Evolutionary conservation across 2,888 invertebrate genomes (phyloP).

Genomic region (Cataglyphis cursor): DNA sequence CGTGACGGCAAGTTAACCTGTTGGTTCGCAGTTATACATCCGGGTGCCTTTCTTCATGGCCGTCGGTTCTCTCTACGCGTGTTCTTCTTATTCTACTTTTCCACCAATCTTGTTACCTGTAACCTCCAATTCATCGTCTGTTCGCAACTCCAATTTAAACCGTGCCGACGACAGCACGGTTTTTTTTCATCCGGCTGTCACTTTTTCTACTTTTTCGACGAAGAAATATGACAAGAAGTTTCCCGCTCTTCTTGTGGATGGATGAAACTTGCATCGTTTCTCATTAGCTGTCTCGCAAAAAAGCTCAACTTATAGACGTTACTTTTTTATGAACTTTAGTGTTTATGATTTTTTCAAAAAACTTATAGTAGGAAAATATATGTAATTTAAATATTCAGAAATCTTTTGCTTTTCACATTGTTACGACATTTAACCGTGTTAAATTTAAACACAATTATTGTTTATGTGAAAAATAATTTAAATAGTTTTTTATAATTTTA

Average conservation of each 20-base stretch:
- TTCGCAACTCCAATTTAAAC: constrained; percentile 66
- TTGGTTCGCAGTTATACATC: constrained; percentile 54
- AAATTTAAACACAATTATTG: not conserved
- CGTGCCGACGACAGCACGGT: constrained; percentile 43
- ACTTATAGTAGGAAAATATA: not conserved
- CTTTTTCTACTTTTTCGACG: constrained; percentile 51
- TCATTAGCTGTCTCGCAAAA: constrained; percentile 32
- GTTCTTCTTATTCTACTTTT: constrained; percentile 28
- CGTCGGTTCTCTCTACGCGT: not conserved
- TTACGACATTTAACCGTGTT: not conserved
- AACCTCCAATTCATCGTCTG: constrained; percentile 57
- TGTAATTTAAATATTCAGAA: not conserved
- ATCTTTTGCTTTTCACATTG: not conserved
- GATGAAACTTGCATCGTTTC: constrained; percentile 32
- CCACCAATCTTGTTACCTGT: constrained; percentile 62
- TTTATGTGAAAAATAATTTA: not conserved
- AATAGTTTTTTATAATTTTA: not conserved
- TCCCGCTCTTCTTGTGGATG: constrained; percentile 1
- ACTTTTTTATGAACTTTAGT: not conserved
- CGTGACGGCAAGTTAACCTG: constrained; percentile 60
- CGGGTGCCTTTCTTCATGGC: constrained; percentile 46
- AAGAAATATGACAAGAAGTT: constrained; percentile 61
- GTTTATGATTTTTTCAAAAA: not conserved
- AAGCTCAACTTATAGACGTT: not conserved
- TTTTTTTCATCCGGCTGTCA: constrained; percentile 52